Percentiles rank a stretch among this genome's conserved stretches.
These are phyloP conservation scores for Vulpes ferrilata DNA, from an alignment of 2,113 vertebrate species.

Conservation along the genomic window DNA sequence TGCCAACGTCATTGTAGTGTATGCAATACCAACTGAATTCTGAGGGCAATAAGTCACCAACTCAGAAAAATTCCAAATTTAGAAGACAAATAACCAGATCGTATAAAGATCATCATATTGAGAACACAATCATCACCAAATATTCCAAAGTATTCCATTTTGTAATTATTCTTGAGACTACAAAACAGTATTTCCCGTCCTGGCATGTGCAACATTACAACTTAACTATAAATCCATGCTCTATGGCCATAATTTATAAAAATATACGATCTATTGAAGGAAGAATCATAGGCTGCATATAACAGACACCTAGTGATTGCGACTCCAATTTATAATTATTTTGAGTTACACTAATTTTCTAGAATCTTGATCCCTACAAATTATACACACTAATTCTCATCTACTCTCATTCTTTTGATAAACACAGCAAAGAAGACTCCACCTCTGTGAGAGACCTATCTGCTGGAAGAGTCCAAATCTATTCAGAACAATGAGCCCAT, in stretches of 20 bases:
- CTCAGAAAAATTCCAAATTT: slow-evolving; percentile 8
- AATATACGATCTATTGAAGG: neutral
- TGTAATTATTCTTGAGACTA: neutral
- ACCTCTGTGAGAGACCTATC: neutral
- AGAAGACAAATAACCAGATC: neutral
- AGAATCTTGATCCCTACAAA: slow-evolving; percentile 26
- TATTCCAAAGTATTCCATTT: slow-evolving; percentile 16
- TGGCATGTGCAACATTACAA: neutral
- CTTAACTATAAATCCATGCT: neutral
- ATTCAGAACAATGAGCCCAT: neutral
- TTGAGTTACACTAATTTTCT: slow-evolving; percentile 20
- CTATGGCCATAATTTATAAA: neutral
- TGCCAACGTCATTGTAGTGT: neutral
- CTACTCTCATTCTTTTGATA: neutral
- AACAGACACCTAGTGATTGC: neutral
- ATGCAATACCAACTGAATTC: neutral
- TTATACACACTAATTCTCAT: neutral
- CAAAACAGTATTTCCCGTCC: neutral
- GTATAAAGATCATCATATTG: neutral
- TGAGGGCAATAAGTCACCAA: neutral
- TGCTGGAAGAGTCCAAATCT: neutral
- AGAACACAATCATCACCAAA: neutral
- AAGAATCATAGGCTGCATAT: neutral
- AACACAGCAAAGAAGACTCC: neutral
- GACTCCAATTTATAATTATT: neutral